Conservation (phyloP, 2,797 vertebrate species). For the Danio kyathit region DNA sequence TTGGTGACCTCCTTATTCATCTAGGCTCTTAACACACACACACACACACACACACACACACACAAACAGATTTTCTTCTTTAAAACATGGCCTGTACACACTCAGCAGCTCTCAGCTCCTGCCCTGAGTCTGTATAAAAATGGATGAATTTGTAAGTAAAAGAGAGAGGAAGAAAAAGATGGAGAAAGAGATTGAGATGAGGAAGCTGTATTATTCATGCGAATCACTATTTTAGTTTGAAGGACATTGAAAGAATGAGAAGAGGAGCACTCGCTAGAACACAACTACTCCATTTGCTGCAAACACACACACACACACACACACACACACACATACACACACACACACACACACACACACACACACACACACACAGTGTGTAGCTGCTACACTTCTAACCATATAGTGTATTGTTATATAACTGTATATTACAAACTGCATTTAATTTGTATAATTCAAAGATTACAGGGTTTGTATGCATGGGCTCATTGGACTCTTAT, state of each 20-base stretch:
- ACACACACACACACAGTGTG: background rate
- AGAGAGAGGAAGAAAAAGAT: background rate
- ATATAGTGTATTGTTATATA: constrained; percentile 6
- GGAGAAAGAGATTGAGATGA: constrained; percentile 27
- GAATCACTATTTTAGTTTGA: constrained; percentile 58
- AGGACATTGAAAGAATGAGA: constrained; percentile 47
- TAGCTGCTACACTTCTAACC: constrained; percentile 9
- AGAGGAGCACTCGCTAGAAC: constrained; percentile 41
- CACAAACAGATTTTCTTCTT: background rate
- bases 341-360: background rate
- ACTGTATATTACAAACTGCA: background rate
- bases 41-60: constrained; percentile 9
- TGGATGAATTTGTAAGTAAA: constrained; percentile 22
- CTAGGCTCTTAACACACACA: background rate
- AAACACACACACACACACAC: background rate
- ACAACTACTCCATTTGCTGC: constrained; percentile 46
- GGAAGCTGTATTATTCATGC: constrained; percentile 53
- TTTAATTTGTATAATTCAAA: background rate
- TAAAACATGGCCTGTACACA: constrained; percentile 27
- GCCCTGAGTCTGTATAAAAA: constrained; percentile 3
- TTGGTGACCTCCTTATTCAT: constrained; percentile 61
- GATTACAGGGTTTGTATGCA: background rate
- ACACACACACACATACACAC: too few species aligned
- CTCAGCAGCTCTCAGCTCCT: constrained; percentile 29
- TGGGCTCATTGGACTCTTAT: too few species aligned